Evolutionary conservation across 2,888 invertebrate species (phyloP).

Genomic region (Serripes groenlandicus): DNA sequence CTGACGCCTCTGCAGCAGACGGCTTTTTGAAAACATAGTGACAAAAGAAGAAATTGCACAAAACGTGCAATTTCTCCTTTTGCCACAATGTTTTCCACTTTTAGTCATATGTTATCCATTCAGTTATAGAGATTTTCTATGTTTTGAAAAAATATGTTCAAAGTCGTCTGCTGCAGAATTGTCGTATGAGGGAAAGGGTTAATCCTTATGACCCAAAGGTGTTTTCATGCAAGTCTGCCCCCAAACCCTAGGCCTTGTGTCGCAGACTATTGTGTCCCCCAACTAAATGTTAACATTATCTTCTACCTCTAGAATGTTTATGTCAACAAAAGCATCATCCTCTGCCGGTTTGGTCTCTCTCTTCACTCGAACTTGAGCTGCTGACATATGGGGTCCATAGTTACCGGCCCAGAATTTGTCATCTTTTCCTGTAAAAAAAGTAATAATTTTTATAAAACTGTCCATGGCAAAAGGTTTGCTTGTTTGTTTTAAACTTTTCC

Average conservation of each 20-base stretch:
- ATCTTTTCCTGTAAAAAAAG: slow-evolving; percentile 73
- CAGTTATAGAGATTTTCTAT: too few species aligned
- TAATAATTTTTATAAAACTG: too few species aligned
- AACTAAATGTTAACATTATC: too few species aligned
- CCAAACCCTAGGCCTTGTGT: too few species aligned
- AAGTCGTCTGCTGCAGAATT: too few species aligned
- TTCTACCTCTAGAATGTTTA: slow-evolving; percentile 30
- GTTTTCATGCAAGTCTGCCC: too few species aligned
- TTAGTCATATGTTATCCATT: not conserved
- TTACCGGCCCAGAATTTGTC: slow-evolving; percentile 81
- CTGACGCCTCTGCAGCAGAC: not conserved
- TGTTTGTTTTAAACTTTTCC: too few species aligned
- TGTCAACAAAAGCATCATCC: slow-evolving; percentile 70
- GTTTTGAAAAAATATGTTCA: too few species aligned
- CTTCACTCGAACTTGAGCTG: slow-evolving; percentile 73
- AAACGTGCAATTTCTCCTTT: not conserved
- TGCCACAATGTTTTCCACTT: not conserved
- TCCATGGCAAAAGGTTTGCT: too few species aligned
- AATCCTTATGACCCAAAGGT: too few species aligned
- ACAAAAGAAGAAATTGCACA: not conserved
- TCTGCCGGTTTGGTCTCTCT: slow-evolving; percentile 68
- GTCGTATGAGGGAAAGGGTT: too few species aligned
- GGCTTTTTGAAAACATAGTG: not conserved
- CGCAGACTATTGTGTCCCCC: too few species aligned
- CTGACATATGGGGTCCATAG: slow-evolving; percentile 76